Evolutionary conservation across 2,888 invertebrate species (phyloP), one percentile per base, ranked within the genome.

Genomic region (Ischnus inquisitorius): DNA sequence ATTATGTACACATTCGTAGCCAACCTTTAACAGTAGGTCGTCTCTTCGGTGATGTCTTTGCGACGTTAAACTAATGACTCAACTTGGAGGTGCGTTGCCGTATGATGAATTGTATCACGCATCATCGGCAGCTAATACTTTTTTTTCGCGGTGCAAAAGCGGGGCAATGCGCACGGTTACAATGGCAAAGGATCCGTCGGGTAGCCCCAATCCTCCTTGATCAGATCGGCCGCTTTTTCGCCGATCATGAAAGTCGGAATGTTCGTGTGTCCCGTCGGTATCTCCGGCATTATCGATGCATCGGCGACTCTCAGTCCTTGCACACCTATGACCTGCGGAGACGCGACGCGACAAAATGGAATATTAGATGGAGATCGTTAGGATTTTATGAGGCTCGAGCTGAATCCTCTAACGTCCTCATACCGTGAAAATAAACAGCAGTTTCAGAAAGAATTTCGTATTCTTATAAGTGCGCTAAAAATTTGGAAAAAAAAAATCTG

Each of bases 191-290:
- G 76, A 57, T 82, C 77, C 8, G 62, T 80, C 2, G 46, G 80
- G 65, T 88, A 87, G 19, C 88, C 88, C 95, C 95, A 95, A 78
- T 94, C 93, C 69, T 92, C 90, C 88, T 95, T 96, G 28, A 96
- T 94, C 92, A 96, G 94, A 90, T 96, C 96, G 0, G 96, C 95
- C 2, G 95, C 95, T 89, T 96, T 96, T 93, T 96, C 96, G 0
- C 95, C 96, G 65, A 96, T 95, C 96, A 96, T 96, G 46, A 96
- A 95, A 0, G 95, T 94, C 6, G 96, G 95, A 2, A 95, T 95
- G 87, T 95, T 95, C 0, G 96, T 95, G 90, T 96, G 96, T 0
- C 95, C 96, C 0, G 95, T 95, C 67, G 95, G 94, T 4, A 96
- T 94, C 82, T 94, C 94, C 0, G 96, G 96, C 92, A 96, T 95